These are phyloP conservation scores for Ylistrum balloti DNA, from an alignment of 1,140 invertebrate genomes.

Conservation along the genomic window DNA sequence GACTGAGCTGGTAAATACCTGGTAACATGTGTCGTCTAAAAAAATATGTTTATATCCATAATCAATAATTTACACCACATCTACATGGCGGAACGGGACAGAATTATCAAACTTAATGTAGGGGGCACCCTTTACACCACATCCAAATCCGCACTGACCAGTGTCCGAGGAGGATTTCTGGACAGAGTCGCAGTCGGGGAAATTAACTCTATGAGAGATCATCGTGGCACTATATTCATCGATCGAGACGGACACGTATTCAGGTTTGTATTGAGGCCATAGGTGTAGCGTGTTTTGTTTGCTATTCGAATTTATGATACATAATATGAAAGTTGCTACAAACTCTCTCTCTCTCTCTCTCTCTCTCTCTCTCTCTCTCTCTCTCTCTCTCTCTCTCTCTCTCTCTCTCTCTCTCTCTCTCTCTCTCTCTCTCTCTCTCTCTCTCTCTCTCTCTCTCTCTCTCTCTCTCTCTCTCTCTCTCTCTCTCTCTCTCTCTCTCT, in stretches of 20 bases:
- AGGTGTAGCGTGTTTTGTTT: too few relatives aligned
- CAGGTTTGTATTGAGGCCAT: constrained; percentile 59
- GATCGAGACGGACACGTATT: constrained; percentile 77
- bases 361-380: too few relatives aligned
- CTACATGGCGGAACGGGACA: constrained; percentile 45
- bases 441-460: too few relatives aligned
- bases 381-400: too few relatives aligned
- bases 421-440: too few relatives aligned
- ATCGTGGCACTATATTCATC: constrained; percentile 75
- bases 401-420: too few relatives aligned
- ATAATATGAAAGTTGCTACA: too few relatives aligned
- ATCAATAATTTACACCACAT: not conserved
- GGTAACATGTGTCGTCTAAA: not conserved
- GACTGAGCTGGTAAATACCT: not conserved
- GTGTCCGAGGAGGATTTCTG: constrained; percentile 71
- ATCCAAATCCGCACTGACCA: constrained; percentile 66
- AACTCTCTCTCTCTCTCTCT: too few relatives aligned
- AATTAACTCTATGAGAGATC: constrained; percentile 69
- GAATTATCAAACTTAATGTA: constrained; percentile 75
- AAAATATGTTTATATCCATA: not conserved
- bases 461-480: too few relatives aligned
- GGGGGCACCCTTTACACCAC: constrained; percentile 78
- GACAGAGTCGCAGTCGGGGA: constrained; percentile 75
- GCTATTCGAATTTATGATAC: too few relatives aligned
- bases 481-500: too few relatives aligned